Evolutionary conservation across 2,888 invertebrate genomes (phyloP), one percentile per base, ranked within the genome.

Genomic region (Neuroscelio doddi): DNA sequence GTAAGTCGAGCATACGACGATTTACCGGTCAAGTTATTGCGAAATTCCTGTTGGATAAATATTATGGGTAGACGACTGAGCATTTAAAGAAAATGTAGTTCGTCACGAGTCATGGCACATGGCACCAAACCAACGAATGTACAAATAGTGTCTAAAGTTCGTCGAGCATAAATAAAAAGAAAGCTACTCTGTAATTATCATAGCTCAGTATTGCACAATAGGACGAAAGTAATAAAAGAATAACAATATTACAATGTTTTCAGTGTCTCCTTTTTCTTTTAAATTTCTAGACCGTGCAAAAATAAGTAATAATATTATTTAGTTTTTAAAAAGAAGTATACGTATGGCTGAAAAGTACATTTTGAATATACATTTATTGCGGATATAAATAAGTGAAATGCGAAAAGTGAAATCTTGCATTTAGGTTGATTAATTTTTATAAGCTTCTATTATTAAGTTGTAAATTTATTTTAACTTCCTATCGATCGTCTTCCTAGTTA

Each of bases 81-180:
- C 46, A 46, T 46, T 46, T 24, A 24, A 47, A 47, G 47, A 57
- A 57, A 57, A 50, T 44, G 26, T 29, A 36, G 44, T 66, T 63
- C 30, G 55, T 58, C 46, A 45, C 52, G 46, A 62, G 49, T 46
- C 52, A 50, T 17, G 32, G 45, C 41, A 57, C 61, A 52, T 21
- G 24, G 47, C 45, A 47, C 45, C 49, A 65, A 72, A 71, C 65
- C 58, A 70, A 34, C 49, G 24, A 68, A 65, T 26, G 63, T n/a
- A n/a, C 62, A 69, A 73, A 70, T 64, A 67, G 58, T 58, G 64
- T 32, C 21, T 47, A 64, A 68, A 72, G 75, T 72, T 69, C 74
- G 71, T 70, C 65, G 69, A 76, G 70, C 76, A 73, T 66, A 68
- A 69, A 68, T 39, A 64, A 69, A 72, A 69, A 69, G 74, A 77